These are phyloP conservation scores for Myotis findleyi DNA, from an alignment of 2,797 vertebrate genomes.

Conservation along the genomic window DNA sequence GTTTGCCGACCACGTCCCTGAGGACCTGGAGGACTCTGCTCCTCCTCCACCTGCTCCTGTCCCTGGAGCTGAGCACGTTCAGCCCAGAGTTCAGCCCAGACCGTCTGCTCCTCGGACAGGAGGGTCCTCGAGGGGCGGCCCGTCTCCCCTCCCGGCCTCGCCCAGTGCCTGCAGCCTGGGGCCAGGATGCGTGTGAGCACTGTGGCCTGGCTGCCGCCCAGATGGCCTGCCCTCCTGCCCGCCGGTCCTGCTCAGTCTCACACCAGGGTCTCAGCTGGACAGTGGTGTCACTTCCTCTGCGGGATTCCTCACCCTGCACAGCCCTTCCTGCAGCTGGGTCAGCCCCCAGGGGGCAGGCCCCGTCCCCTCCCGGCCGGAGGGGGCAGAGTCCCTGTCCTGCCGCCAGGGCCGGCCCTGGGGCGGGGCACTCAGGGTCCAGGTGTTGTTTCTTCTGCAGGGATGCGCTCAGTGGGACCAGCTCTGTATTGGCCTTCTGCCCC, in stretches of 20 bases:
- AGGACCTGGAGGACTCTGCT: not conserved
- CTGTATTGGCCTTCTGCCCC: too few relatives aligned
- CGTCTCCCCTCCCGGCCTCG: too few relatives aligned
- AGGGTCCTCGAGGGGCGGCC: too few relatives aligned
- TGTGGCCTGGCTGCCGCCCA: not conserved
- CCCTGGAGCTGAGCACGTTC: too few relatives aligned
- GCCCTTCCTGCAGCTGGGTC: not conserved
- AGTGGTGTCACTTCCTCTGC: not conserved
- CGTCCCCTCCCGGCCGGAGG: fast-evolving
- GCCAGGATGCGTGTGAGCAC: not conserved
- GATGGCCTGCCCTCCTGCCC: too few relatives aligned
- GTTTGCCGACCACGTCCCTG: too few relatives aligned
- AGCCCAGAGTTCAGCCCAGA: not conserved
- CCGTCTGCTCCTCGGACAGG: not conserved
- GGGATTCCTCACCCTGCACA: too few relatives aligned
- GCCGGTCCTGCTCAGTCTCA: fast-evolving
- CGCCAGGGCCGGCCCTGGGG: not conserved
- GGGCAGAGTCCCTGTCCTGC: not conserved
- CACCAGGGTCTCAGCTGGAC: not conserved
- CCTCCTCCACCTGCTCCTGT: too few relatives aligned
- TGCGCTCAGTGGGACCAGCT: not conserved
- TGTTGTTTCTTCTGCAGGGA: too few relatives aligned
- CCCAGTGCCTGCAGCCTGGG: fast-evolving
- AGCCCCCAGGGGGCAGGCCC: not conserved
- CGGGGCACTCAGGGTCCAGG: not conserved